Evolutionary conservation across 2,888 invertebrate species (phyloP), one percentile per base, ranked within the genome.

Genomic region (Mesoligia furuncula): DNA sequence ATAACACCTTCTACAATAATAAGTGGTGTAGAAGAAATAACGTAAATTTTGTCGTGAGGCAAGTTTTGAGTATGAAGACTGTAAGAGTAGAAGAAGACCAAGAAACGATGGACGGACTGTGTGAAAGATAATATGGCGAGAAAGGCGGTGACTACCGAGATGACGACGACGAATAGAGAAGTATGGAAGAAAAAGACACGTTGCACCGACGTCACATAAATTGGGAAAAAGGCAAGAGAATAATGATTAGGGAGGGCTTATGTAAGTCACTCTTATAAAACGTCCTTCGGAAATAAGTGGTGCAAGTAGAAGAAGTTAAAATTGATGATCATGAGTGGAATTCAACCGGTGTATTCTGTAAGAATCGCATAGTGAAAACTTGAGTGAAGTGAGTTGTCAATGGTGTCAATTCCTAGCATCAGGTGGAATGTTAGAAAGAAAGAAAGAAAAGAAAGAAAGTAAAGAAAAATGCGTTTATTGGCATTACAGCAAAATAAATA

Each of bases 201-300:
- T 42, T 42, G 42, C 9, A 11, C 42, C 9, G 42, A 42, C 42
- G 0, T 0, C 42, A 11, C 11, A 13, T 42, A 13, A 42, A 42
- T 42, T 42, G 9, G 42, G 11, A 42, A 1, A 42, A 42, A 9
- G 42, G 0, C 42, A 42, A 11, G 42, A 42, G 42, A 42, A 42
- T 42, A 9, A n/a, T n/a, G n/a, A n/a, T 9, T 0, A 61, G 20
- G 61, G 17, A 27, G 27, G 13, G 59, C 62, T 73, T 67, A 81
- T 71, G 48, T 75, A 75, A 75, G 61, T 42, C 15, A 24, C 36
- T 75, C 57, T 62, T 48, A 79, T 70, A n/a, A n/a, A 51, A 57
- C 2, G 11, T 5, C 31, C 17, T 31, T 66, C 45, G 11, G 17
- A 65, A 15, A 57, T 2, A 64, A 4, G 17, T 45, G 13, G 36